phyloP scores from a whole-genome alignment of 1,140 invertebrate species.

The Brachionus sp. region DNA sequence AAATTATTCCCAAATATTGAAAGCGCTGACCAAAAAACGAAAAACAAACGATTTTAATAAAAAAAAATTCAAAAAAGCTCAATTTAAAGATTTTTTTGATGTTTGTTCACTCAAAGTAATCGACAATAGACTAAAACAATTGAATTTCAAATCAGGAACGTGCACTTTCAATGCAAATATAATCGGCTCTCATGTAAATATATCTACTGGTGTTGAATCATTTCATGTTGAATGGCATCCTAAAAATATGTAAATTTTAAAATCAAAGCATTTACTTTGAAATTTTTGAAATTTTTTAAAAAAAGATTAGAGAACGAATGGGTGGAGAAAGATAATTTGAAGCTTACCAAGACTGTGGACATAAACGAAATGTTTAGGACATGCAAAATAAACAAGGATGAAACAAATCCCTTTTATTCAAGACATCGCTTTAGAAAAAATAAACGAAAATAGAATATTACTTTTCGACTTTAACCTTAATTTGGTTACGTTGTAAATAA shows the following conservation, averaged over 20 bases:
- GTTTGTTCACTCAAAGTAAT: conserved; percentile 15
- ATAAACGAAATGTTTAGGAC: neutral
- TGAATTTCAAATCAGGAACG: conserved; percentile 5
- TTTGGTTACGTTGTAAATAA: neutral
- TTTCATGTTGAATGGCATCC: conserved; percentile 27
- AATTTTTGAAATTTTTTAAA: neutral
- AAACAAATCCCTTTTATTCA: neutral
- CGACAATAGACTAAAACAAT: conserved; percentile 9
- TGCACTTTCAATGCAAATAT: conserved; percentile 21
- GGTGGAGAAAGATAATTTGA: neutral
- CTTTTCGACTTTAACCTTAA: neutral
- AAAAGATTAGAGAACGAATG: conserved; percentile 6
- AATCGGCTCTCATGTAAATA: neutral
- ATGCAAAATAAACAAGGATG: neutral
- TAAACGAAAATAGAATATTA: neutral
- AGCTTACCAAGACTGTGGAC: neutral
- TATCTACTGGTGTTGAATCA: neutral
- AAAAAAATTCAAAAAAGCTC: conserved; percentile 43
- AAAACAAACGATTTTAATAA: conserved; percentile 22
- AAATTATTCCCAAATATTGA: conserved; percentile 24
- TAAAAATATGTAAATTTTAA: neutral
- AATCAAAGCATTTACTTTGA: no score
- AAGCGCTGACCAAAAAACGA: conserved; percentile 8
- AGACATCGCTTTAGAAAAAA: conserved; percentile 22
- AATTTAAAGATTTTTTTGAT: conserved; percentile 29